Evolutionary conservation across 2,797 vertebrate species (phyloP).

Genomic region (Semotilus atromaculatus): DNA sequence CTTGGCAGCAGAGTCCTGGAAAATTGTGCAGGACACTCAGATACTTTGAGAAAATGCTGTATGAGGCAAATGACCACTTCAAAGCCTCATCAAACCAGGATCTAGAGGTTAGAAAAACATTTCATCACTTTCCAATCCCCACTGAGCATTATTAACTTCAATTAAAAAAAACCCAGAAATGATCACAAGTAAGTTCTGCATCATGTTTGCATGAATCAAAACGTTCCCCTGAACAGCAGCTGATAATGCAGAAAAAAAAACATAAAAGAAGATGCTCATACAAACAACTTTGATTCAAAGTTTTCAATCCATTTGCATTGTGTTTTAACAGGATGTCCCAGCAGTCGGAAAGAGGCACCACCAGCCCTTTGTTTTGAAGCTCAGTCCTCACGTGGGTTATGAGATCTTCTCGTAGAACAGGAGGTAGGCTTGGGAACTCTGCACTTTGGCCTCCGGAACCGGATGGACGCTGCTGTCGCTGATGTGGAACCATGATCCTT

Average conservation of each 20-base stretch:
- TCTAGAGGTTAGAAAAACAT: background rate
- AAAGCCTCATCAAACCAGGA: background rate
- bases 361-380: constrained; percentile 28
- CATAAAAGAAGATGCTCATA: background rate
- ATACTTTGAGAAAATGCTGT: background rate
- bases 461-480: constrained; percentile 91
- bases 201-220: background rate
- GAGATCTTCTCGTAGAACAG: constrained; percentile 93
- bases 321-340: background rate
- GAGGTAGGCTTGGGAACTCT: constrained; percentile 94
- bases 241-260: background rate
- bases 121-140: background rate
- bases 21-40: background rate
- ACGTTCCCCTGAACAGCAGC: background rate
- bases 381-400: constrained; percentile 38
- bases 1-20: background rate
- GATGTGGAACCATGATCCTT: constrained; percentile 93
- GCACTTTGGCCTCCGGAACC: constrained; percentile 84
- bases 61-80: background rate
- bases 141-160: background rate
- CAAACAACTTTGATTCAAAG: constrained; percentile 13
- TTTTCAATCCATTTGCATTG: constrained; percentile 18
- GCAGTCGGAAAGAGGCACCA: constrained; percentile 26
- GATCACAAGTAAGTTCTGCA: background rate
- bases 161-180: background rate